phyloP scores from a whole-genome alignment of 2,113 vertebrate species.

The Myocastor coypus region DNA sequence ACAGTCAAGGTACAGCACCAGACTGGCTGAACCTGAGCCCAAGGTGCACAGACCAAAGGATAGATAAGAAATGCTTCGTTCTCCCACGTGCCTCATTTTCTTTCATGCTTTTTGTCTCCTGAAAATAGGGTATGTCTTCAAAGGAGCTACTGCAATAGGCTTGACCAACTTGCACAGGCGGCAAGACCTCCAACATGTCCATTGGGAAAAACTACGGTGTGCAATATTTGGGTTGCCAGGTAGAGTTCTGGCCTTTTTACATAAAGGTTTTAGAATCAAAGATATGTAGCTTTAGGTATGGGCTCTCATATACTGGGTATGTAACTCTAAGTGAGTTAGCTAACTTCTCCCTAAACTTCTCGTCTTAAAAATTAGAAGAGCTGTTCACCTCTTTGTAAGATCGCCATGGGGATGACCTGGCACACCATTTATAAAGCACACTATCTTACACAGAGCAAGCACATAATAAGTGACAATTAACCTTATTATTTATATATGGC shows the following conservation, averaged over 20 bases:
- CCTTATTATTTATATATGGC: background rate
- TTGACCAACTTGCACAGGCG: background rate
- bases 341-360: background rate
- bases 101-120: background rate
- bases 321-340: background rate
- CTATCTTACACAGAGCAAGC: background rate
- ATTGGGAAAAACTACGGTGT: constrained; percentile 22
- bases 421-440: background rate
- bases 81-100: constrained; percentile 13
- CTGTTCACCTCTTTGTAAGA: background rate
- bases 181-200: background rate
- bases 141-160: background rate
- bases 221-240: background rate
- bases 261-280: background rate
- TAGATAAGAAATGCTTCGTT: background rate
- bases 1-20: background rate
- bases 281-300: background rate
- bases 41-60: background rate
- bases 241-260: background rate
- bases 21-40: background rate
- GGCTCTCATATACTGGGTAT: background rate
- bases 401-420: background rate
- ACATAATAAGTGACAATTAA: background rate
- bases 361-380: constrained; percentile 33
- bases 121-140: constrained; percentile 18